phyloP scores from a whole-genome alignment of 2,113 vertebrate genomes.

The Argyrosomus japonicus region DNA sequence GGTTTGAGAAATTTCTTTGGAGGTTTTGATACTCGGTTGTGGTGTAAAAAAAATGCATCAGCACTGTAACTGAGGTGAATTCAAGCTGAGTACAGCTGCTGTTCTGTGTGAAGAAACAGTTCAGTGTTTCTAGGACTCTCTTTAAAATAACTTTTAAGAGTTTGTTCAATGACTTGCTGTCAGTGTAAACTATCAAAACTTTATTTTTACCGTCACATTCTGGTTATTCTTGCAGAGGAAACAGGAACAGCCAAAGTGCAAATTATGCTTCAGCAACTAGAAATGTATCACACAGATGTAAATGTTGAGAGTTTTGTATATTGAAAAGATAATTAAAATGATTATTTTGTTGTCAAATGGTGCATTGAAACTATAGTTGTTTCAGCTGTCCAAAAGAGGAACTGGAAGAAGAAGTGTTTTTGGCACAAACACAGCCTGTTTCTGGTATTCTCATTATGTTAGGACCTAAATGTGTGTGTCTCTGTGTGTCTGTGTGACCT shows the following conservation, averaged over 20 bases:
- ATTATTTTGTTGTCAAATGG: background rate
- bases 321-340: background rate
- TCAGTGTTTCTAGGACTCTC: background rate
- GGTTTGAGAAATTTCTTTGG: background rate
- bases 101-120: background rate
- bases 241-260: background rate
- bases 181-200: background rate
- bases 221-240: background rate
- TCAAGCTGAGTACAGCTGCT: background rate
- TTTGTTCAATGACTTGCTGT: background rate
- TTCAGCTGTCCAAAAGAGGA: background rate
- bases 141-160: background rate
- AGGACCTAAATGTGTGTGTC: background rate
- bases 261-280: background rate
- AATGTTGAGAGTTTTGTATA: background rate
- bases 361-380: too few species aligned
- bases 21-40: background rate
- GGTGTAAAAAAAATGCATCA: background rate
- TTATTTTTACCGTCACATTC: background rate
- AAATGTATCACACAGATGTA: conserved; percentile 19
- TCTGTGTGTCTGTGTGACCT: background rate
- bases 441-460: background rate
- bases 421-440: conserved; percentile 8
- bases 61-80: background rate
- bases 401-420: background rate